Conservation (phyloP, 1,140 invertebrate genomes). For the Micrasema minimum region DNA sequence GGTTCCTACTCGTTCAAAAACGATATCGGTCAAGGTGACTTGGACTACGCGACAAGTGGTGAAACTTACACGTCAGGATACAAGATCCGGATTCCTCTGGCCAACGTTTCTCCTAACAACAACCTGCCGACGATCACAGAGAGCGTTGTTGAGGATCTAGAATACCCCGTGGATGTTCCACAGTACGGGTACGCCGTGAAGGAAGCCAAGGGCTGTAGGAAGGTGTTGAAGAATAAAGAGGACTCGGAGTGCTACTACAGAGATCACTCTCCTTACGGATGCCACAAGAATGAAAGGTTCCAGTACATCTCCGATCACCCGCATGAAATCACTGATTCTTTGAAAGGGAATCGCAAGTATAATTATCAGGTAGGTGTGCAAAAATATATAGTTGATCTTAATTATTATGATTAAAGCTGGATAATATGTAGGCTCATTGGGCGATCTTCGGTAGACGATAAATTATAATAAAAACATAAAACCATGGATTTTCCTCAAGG, state of each 20-base stretch:
- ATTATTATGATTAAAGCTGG: no score
- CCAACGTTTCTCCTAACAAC: constrained; percentile 29
- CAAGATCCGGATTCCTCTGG: constrained; percentile 30
- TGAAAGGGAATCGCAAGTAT: constrained; percentile 45
- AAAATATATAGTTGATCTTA: no score
- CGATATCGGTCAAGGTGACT: constrained; percentile 29
- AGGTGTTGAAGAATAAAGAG: constrained; percentile 28
- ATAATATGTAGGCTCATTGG: no score
- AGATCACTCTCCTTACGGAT: constrained; percentile 27
- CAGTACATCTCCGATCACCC: constrained; percentile 44
- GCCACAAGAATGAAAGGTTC: constrained; percentile 40
- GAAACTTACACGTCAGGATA: constrained; percentile 34
- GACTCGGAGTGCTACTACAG: constrained; percentile 35
- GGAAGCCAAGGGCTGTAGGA: constrained; percentile 38
- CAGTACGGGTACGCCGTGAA: constrained; percentile 37
- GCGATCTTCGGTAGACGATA: no score
- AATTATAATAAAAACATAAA: no score
- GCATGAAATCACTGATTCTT: constrained; percentile 41
- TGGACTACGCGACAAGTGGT: constrained; percentile 29
- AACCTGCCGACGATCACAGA: constrained; percentile 50
- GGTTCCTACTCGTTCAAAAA: constrained; percentile 33
- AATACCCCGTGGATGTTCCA: constrained; percentile 48
- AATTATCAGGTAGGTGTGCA: constrained; percentile 51
- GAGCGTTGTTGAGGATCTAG: constrained; percentile 44
- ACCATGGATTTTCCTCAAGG: no score